Base-by-base conservation (phyloP, 2,113 vertebrate genomes). In the Phrynosoma platyrhinos region DNA sequence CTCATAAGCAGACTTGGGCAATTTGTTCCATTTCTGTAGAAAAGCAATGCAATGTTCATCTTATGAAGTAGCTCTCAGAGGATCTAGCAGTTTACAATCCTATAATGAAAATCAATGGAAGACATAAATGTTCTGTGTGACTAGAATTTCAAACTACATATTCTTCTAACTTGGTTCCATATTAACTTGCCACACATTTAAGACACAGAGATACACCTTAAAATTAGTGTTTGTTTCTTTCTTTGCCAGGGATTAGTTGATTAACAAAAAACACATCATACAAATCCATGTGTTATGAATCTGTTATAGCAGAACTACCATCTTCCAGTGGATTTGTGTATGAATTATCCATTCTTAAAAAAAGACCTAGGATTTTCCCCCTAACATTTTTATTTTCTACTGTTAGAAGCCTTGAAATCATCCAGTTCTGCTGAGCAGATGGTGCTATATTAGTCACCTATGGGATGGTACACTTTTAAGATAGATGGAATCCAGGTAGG, bases 51-150 rank as follows among this genome's bases (percentile, higher is more conserved):
- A 9, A 69, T 14, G 30, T 4, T 2, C n/a, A 55, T 79, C 1
- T 5, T 88, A 53, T 64, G 71, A 74, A 85, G 27, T 0, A 53
- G 62, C 83, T 88, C 86, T 88, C 32, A 83, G 87, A 83, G 55
- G 0, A 71, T 40, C 21, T 64, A 79, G 71, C 30, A 87, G 85
- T n/a, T 64, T 81, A 53, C 2, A 30, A n/a, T 90, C 1, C 71
- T 78, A 82, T 90, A 90, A 91, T 16, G n/a, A 85, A 92, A 92
- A 82, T 85, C 86, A 90, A 79, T 79, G 91, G 53, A 64, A 92
- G 87, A 88, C 69, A 58, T 5, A 81, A 87, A 85, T 68, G 85
- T 78, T 87, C 77, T 1, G 72, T 36, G 42, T 84, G 89, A 76
- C 40, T 87, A 87, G 62, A 76, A 89, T 69, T 79, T 83, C 42